Percentiles rank a stretch among this genome's conserved stretches.
phyloP scores from a whole-genome alignment of 2,113 vertebrate species.

The Catharus bicknelli region DNA sequence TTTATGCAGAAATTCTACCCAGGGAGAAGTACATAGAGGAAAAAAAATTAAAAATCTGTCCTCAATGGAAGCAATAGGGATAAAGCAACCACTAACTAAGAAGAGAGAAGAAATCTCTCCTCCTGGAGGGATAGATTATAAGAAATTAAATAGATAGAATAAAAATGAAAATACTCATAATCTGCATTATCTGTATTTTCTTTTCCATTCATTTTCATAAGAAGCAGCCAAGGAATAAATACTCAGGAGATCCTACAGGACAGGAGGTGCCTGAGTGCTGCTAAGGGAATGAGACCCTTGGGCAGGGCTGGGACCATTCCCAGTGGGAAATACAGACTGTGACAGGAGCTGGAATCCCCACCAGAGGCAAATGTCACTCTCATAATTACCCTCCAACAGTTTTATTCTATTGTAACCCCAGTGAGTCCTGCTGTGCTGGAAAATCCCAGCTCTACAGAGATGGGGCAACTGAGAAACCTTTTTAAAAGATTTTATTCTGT shows the following conservation, averaged over 20 bases:
- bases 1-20: background rate
- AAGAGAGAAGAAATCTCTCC: background rate
- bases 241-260: background rate
- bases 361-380: background rate
- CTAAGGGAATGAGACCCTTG: background rate
- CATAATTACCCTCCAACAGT: background rate
- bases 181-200: background rate
- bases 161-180: background rate
- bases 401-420: background rate
- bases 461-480: too few relatives aligned
- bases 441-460: too few relatives aligned
- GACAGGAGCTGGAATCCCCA: background rate
- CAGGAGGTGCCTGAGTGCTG: background rate
- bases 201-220: background rate
- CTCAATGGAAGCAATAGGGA: background rate
- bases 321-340: background rate
- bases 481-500: too few relatives aligned
- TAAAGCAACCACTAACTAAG: background rate
- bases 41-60: background rate
- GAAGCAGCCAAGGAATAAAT: background rate
- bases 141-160: background rate
- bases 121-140: background rate
- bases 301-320: background rate
- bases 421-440: background rate
- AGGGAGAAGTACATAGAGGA: background rate